Percentiles rank a stretch among this genome's conserved stretches.
These are phyloP conservation scores for Cochlearius cochlearius DNA, from an alignment of 2,113 vertebrate species.

Conservation along the genomic window DNA sequence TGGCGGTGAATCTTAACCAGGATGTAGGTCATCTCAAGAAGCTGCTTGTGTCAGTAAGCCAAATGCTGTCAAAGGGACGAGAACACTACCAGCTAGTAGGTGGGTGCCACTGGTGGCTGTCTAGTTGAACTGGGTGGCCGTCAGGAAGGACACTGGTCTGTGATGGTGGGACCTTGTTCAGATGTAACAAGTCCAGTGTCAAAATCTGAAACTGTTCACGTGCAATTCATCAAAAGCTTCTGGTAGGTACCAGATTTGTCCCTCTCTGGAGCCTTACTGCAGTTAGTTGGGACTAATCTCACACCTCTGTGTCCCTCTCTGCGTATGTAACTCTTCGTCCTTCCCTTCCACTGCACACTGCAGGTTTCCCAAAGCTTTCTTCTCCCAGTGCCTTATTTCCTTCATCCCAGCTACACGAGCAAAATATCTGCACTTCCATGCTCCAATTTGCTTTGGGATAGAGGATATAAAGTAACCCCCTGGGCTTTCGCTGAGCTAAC, in stretches of 20 bases:
- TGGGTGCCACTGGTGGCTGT: not conserved
- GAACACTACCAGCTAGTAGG: slow-evolving; percentile 73
- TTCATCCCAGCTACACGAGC: not conserved
- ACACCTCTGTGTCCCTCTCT: fast-evolving
- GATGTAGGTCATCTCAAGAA: slow-evolving; percentile 90
- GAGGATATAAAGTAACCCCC: not conserved
- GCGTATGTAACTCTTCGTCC: not conserved
- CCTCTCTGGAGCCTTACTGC: not conserved
- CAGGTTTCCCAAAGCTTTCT: not conserved
- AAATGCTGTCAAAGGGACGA: slow-evolving; percentile 85
- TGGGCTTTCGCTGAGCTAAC: not conserved
- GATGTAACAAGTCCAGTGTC: not conserved
- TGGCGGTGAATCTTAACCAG: slow-evolving; percentile 85
- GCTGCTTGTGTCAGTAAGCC: slow-evolving; percentile 85
- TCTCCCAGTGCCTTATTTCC: not conserved
- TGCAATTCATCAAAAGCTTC: not conserved
- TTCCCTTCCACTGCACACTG: not conserved
- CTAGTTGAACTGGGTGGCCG: not conserved
- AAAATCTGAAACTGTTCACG: not conserved
- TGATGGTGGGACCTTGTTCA: not conserved
- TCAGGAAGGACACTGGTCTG: not conserved
- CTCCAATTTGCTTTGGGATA: not conserved
- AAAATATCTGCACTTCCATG: not conserved
- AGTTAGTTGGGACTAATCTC: not conserved
- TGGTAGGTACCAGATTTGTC: not conserved